A percentile compares a stretch with the other conserved stretches of the same genome.
These are phyloP conservation scores for Oscheius sp. DNA, from an alignment of 2,888 invertebrate species.

Conservation along the genomic window DNA sequence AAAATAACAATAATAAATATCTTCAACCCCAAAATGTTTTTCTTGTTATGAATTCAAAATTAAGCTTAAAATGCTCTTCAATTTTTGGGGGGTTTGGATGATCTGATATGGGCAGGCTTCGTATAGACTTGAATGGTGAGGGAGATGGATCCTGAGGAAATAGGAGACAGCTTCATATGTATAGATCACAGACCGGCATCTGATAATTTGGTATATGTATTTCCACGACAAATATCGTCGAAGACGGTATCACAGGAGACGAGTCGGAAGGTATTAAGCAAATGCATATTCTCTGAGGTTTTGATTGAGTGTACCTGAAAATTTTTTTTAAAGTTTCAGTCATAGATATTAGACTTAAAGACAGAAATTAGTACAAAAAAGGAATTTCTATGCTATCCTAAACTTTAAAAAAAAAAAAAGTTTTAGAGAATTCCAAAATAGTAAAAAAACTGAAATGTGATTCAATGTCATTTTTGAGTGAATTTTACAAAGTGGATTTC, in stretches of 20 bases:
- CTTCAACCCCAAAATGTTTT: too few relatives aligned
- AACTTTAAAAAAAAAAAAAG: background rate
- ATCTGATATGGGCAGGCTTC: too few relatives aligned
- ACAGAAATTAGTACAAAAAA: background rate
- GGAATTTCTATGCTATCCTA: background rate
- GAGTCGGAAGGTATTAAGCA: constrained; percentile 60
- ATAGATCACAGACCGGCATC: constrained; percentile 5
- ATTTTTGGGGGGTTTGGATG: too few relatives aligned
- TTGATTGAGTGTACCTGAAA: constrained; percentile 57
- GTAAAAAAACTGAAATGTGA: too few relatives aligned
- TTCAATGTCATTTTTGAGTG: too few relatives aligned
- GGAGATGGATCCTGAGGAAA: constrained; percentile 1
- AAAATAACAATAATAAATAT: too few relatives aligned
- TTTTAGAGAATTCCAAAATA: background rate
- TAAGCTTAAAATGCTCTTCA: too few relatives aligned
- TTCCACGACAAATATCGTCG: constrained; percentile 39
- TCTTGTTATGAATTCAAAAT: too few relatives aligned
- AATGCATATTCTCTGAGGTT: constrained; percentile 64
- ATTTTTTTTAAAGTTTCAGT: background rate
- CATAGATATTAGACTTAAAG: background rate
- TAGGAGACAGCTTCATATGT: background rate
- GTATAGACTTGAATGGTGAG: background rate
- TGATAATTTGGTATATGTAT: constrained; percentile 4
- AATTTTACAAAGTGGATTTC: too few relatives aligned
- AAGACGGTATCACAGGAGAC: constrained; percentile 60